Conservation (phyloP, 2,888 invertebrate species). For the Ligdia adustata region DNA sequence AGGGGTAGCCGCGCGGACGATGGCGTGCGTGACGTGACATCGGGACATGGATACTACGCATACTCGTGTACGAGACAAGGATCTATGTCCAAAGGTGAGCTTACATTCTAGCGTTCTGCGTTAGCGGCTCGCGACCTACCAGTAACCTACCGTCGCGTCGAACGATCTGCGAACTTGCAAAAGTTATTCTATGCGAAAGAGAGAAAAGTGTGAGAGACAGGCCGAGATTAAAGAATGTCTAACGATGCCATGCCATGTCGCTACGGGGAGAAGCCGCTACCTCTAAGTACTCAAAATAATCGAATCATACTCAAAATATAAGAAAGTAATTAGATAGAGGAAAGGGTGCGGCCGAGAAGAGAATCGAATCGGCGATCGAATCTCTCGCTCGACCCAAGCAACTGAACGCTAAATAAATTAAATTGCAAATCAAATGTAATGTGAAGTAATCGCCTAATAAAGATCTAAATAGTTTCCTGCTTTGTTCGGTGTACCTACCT, state of each 20-base stretch:
- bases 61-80: slow-evolving; percentile 21
- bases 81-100: slow-evolving; percentile 32
- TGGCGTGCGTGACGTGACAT: slow-evolving; percentile 32
- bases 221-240: slow-evolving; percentile 60
- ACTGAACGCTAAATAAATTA: slow-evolving; percentile 59
- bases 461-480: neutral
- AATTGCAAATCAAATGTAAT: slow-evolving; percentile 69
- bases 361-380: slow-evolving; percentile 17
- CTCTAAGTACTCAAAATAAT: slow-evolving; percentile 42
- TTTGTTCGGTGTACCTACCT: slow-evolving; percentile 15
- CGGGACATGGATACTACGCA: slow-evolving; percentile 32
- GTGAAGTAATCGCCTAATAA: slow-evolving; percentile 48
- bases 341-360: slow-evolving; percentile 36
- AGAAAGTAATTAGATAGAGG: slow-evolving; percentile 23
- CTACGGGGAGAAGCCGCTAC: slow-evolving; percentile 69
- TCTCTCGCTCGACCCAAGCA: slow-evolving; percentile 51
- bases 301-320: slow-evolving; percentile 20
- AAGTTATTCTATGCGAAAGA: slow-evolving; percentile 37
- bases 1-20: slow-evolving; percentile 35
- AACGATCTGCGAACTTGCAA: slow-evolving; percentile 37
- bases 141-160: slow-evolving; percentile 20
- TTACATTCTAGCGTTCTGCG: slow-evolving; percentile 31
- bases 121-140: slow-evolving; percentile 24
- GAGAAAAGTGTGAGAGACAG: slow-evolving; percentile 55
- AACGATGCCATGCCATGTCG: slow-evolving; percentile 72